phyloP scores from a whole-genome alignment of 92 coral and sea anemone species.

The Nematostella vectensis region DNA sequence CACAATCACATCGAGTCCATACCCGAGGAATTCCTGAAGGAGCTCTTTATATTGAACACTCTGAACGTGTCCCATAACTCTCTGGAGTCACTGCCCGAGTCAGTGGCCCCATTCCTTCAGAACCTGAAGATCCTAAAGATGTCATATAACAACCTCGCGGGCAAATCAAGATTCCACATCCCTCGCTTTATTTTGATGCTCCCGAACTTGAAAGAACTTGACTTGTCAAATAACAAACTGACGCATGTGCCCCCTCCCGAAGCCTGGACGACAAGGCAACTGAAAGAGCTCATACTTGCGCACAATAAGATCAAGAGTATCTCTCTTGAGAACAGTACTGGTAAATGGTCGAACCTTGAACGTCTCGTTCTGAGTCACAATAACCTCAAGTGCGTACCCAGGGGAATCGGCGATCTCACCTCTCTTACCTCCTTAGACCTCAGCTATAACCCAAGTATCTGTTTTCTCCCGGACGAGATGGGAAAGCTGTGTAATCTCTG shows the following conservation, averaged over 20 bases:
- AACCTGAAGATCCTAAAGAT: conserved; percentile 60
- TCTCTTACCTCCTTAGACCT: conserved; percentile 73
- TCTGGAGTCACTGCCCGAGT: conserved; percentile 64
- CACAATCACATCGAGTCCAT: conserved; percentile 61
- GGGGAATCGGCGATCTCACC: conserved; percentile 70
- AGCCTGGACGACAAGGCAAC: conserved; percentile 70
- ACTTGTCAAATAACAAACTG: conserved; percentile 65
- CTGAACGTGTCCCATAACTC: conserved; percentile 62
- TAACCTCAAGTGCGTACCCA: conserved; percentile 65
- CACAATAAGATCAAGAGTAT: conserved; percentile 70
- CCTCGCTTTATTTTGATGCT: conserved; percentile 69
- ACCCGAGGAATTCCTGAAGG: conserved; percentile 47
- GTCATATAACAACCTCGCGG: conserved; percentile 61
- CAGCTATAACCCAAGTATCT: conserved; percentile 68
- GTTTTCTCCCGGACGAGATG: conserved; percentile 89
- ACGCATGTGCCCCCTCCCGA: conserved; percentile 58
- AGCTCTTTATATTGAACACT: conserved; percentile 50
- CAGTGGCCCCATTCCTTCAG: conserved; percentile 36
- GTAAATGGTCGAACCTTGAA: conserved; percentile 53
- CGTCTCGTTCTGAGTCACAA: conserved; percentile 63
- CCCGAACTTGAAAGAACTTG: conserved; percentile 65
- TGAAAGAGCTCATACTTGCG: conserved; percentile 76
- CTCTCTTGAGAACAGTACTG: conserved; percentile 47
- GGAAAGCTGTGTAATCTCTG: conserved; percentile 73
- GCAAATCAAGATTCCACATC: conserved; percentile 49